These are phyloP conservation scores for Nomada ferruginata DNA, from an alignment of 2,888 invertebrate species.

Conservation along the genomic window DNA sequence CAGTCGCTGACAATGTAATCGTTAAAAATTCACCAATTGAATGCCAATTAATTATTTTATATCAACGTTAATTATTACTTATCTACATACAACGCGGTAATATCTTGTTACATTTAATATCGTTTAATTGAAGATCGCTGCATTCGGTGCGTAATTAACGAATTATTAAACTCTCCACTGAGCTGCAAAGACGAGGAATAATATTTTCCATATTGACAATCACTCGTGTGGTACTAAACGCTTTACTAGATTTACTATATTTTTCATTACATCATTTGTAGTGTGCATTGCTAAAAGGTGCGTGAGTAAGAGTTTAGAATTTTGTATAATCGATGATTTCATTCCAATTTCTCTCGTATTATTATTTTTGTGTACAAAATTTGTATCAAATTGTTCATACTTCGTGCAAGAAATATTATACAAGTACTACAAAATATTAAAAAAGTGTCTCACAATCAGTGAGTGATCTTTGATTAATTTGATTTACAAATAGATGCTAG, in stretches of 20 bases:
- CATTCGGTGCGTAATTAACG: conserved; percentile 3
- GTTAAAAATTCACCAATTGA: background rate
- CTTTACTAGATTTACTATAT: background rate
- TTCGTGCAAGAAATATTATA: too few relatives aligned
- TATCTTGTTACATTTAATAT: background rate
- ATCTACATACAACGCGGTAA: background rate
- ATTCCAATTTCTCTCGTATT: too few relatives aligned
- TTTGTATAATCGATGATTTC: too few relatives aligned
- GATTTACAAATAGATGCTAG: too few relatives aligned
- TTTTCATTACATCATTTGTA: background rate
- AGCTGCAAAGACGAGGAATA: background rate
- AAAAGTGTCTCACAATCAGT: too few relatives aligned
- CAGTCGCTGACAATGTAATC: background rate
- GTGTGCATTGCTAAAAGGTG: background rate
- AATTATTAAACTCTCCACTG: background rate
- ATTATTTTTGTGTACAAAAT: too few relatives aligned
- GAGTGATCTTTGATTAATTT: too few relatives aligned
- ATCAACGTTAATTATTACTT: background rate
- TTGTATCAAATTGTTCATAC: too few relatives aligned
- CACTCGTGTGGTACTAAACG: background rate
- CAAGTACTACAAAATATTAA: too few relatives aligned
- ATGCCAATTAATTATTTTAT: background rate
- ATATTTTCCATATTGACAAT: background rate
- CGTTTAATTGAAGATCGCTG: background rate
- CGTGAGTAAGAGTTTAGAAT: too few relatives aligned